Percentiles rank a stretch among this genome's conserved stretches.
Evolutionary conservation across 30 jellyfish, hydroid and myxozoan genomes (phyloP).

Genomic region (Aurelia sp.): DNA sequence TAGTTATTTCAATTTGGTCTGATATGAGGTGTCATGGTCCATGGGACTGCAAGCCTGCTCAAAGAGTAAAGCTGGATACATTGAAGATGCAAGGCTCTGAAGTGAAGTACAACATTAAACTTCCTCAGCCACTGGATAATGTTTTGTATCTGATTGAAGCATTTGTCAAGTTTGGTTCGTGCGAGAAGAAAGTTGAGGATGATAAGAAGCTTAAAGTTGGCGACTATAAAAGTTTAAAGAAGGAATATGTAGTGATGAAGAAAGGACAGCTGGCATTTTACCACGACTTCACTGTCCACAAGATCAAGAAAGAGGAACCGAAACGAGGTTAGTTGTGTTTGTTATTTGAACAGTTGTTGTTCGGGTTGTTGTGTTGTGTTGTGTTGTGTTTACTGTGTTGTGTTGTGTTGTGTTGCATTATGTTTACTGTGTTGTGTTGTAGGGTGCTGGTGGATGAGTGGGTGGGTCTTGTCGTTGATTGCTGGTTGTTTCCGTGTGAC

Average conservation of each 20-base stretch:
- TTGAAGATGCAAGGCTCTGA: neutral
- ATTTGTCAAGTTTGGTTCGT: conserved; percentile 17
- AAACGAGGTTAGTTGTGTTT: conserved; percentile 11
- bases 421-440: too few species aligned
- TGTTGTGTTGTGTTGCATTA: too few species aligned
- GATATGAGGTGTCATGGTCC: conserved; percentile 40
- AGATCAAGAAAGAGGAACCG: neutral
- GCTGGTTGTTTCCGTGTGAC: too few species aligned
- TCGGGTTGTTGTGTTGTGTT: too few species aligned
- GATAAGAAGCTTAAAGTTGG: neutral
- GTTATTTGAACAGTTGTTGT: too few species aligned
- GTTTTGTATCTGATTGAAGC: conserved; percentile 24
- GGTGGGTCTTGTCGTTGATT: too few species aligned
- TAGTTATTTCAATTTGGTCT: conserved; percentile 13
- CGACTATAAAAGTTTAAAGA: conserved; percentile 26
- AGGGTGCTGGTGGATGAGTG: too few species aligned
- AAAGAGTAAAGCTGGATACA: neutral
- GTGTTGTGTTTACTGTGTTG: too few species aligned
- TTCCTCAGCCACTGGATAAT: neutral
- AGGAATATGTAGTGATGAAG: conserved; percentile 1
- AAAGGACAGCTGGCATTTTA: neutral
- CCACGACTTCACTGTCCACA: conserved; percentile 19
- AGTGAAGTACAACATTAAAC: neutral
- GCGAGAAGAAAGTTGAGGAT: neutral
- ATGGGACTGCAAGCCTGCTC: conserved; percentile 6